Conservation (phyloP, 2,888 invertebrate species). For the Ochropleura plecta region DNA sequence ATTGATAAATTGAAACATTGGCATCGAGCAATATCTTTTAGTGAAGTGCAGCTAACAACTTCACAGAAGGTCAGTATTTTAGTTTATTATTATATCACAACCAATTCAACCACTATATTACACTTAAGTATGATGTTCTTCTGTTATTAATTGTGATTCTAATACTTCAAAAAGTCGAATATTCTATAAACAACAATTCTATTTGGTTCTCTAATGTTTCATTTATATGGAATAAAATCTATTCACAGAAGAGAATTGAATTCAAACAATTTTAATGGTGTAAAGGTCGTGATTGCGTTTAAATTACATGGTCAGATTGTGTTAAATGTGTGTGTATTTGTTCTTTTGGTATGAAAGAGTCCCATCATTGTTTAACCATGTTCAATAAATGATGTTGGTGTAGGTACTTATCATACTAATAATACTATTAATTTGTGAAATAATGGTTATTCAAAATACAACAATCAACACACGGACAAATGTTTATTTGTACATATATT, state of each 20-base stretch:
- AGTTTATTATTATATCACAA: slow-evolving; percentile 17
- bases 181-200: not conserved
- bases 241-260: slow-evolving; percentile 1
- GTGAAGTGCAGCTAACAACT: slow-evolving; percentile 91
- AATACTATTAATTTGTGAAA: not conserved
- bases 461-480: no score
- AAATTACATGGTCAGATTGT: slow-evolving; percentile 2
- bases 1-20: slow-evolving; percentile 90
- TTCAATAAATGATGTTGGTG: not conserved
- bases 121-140: not conserved
- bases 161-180: not conserved
- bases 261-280: slow-evolving; percentile 16
- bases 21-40: slow-evolving; percentile 85
- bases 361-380: not conserved
- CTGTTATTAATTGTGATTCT: not conserved
- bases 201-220: not conserved
- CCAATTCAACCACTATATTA: not conserved
- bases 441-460: not conserved
- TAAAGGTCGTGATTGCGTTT: slow-evolving; percentile 26
- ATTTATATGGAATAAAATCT: not conserved
- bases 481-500: no score
- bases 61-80: slow-evolving; percentile 92
- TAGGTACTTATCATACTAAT: not conserved
- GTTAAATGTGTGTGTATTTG: not conserved
- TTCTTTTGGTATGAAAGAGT: not conserved